Conservation (phyloP, 1,140 invertebrate species). For the fruit fly (Drosophila melanogaster) region Release_6_plus_ISO1_MT NT_033779.5:13264001-13264500, state of each 20-base stretch:
- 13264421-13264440: conserved; percentile 38
- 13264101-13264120: conserved; percentile 75
- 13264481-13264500: conserved; percentile 18
- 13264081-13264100: conserved; percentile 76
- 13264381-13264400: conserved; percentile 23
- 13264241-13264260: conserved; percentile 46
- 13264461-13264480: conserved; percentile 16
- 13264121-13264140: conserved; percentile 57
- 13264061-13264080: conserved; percentile 60
- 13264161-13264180: conserved; percentile 40
- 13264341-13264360: conserved; percentile 26
- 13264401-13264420: conserved; percentile 63
- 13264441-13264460: conserved; percentile 50
- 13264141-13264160: conserved; percentile 64
- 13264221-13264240: conserved; percentile 1
- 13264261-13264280: conserved; percentile 19
- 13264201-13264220: conserved; percentile 20
- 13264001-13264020: conserved; percentile 35
- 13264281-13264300: conserved; percentile 41
- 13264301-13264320: conserved; percentile 34
- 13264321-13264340: conserved; percentile 28
- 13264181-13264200: conserved; percentile 25
- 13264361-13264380: conserved; percentile 20
- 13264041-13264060: conserved; percentile 5
- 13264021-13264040: conserved; percentile 16